These are phyloP conservation scores for Pelobates fuscus DNA, from an alignment of 2,113 vertebrate genomes.

Conservation along the genomic window DNA sequence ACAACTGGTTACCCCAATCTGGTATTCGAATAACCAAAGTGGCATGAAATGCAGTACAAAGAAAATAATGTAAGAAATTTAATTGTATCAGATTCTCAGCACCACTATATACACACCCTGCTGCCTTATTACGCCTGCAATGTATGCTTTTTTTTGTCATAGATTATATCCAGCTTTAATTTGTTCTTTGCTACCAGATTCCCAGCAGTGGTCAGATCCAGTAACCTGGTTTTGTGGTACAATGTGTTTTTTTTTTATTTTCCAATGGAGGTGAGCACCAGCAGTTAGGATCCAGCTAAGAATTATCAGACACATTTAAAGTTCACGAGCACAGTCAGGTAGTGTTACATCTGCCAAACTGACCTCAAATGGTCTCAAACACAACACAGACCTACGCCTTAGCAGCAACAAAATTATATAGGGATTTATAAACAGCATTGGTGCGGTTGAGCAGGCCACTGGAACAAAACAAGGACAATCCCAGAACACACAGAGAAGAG, in stretches of 20 bases:
- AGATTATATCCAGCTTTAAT: slow-evolving; percentile 25
- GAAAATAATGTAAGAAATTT: neutral
- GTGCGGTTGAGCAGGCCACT: neutral
- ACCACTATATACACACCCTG: slow-evolving; percentile 16
- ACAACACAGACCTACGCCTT: slow-evolving; percentile 19
- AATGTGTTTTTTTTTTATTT: neutral
- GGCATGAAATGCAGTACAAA: slow-evolving; percentile 9
- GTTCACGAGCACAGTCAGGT: slow-evolving; percentile 6
- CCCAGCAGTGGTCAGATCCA: neutral
- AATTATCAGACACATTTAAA: neutral
- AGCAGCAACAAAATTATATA: slow-evolving; percentile 19
- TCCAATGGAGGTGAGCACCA: slow-evolving; percentile 16
- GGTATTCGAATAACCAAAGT: neutral
- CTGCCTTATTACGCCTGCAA: slow-evolving; percentile 21
- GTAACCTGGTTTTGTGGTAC: neutral
- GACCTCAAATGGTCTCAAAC: slow-evolving; percentile 19
- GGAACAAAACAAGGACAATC: slow-evolving; percentile 16
- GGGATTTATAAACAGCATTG: neutral
- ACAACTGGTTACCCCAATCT: too few species aligned
- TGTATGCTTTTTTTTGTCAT: neutral
- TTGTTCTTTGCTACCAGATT: neutral
- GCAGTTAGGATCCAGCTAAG: slow-evolving; percentile 3
- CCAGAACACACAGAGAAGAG: neutral
- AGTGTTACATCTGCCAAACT: slow-evolving; percentile 17
- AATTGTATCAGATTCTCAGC: neutral